Conservation (phyloP, 2,113 vertebrate genomes). For the Malaclemys terrapin region DNA sequence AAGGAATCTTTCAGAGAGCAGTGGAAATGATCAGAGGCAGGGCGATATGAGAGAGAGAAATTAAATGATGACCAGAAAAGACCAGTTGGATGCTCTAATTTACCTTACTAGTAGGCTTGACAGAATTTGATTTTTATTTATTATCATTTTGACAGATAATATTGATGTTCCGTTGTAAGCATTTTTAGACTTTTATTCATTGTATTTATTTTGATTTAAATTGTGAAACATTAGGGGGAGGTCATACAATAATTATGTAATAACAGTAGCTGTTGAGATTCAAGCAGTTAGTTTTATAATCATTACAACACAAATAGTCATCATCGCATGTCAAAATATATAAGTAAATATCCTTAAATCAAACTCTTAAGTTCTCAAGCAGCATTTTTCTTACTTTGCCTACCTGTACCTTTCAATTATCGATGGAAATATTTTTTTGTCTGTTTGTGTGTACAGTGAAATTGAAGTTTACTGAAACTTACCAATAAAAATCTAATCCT, state of each 20-base stretch:
- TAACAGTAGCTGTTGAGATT: background rate
- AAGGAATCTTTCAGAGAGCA: background rate
- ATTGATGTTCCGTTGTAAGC: background rate
- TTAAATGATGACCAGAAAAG: conserved; percentile 36
- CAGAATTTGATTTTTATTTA: background rate
- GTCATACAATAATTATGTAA: background rate
- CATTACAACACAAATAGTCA: background rate
- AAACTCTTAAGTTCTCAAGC: background rate
- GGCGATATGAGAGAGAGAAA: conserved; percentile 21
- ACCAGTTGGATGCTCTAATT: conserved; percentile 43
- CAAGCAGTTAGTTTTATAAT: background rate
- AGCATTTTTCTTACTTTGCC: background rate
- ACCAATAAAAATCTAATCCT: background rate
- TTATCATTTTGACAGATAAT: background rate
- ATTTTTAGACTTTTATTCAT: background rate
- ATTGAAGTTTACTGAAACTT: background rate
- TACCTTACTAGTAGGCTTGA: conserved; percentile 2
- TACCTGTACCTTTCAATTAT: background rate
- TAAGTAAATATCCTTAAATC: background rate
- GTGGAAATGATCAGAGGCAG: conserved; percentile 7
- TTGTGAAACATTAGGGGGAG: background rate
- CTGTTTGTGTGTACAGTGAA: background rate
- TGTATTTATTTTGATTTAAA: background rate
- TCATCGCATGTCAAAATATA: background rate
- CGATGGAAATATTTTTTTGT: background rate